Base-by-base conservation (phyloP, 2,888 invertebrate species). In the Nymphalis c-album region DNA sequence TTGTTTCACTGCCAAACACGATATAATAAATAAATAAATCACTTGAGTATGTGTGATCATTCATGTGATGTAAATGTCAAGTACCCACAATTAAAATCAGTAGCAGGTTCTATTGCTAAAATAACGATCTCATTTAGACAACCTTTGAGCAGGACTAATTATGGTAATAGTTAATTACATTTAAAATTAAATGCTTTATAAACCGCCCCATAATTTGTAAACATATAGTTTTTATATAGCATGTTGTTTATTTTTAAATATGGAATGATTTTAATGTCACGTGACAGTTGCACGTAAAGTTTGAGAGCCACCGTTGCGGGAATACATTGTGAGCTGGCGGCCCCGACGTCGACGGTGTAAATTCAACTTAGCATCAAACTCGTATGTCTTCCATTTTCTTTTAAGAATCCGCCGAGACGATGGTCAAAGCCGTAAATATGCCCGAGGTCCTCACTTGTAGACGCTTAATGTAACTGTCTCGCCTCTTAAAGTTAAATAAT, bases 331-430 rank as follows among this genome's bases (percentile, higher is more conserved):
- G 67, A 70, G 71, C 64, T 60, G 67, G 68, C 64, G 71, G 66
- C 73, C 64, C 71, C 60, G 64, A 69, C 63, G 69, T 73, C 71
- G 69, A 67, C 64, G 69, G 67, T 70, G 69, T 74, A 76, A 76
- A 76, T 75, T 76, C 67, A 73, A 73, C 72, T 73, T 73, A 73
- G 69, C 74, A 71, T 62, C 72, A 70, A 67, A 59, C 71, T 67
- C 71, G 60, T 68, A 70, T 70, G 67, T 69, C 70, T 71, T 71
- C 65, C 67, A 64, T 69, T 68, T 69, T 68, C 71, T 72, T 73
- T 74, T 67, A 74, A 74, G 73, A 73, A 73, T 61, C 72, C 72
- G 65, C 67, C 48, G 71, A 73, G 75, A 69, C 69, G 69, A 71
- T 70, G 72, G 71, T 59, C 73, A 70, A 62, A 51, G 58, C 67